Evolutionary conservation across 2,797 vertebrate species (phyloP).

Genomic region (Bucorvus abyssinicus): DNA sequence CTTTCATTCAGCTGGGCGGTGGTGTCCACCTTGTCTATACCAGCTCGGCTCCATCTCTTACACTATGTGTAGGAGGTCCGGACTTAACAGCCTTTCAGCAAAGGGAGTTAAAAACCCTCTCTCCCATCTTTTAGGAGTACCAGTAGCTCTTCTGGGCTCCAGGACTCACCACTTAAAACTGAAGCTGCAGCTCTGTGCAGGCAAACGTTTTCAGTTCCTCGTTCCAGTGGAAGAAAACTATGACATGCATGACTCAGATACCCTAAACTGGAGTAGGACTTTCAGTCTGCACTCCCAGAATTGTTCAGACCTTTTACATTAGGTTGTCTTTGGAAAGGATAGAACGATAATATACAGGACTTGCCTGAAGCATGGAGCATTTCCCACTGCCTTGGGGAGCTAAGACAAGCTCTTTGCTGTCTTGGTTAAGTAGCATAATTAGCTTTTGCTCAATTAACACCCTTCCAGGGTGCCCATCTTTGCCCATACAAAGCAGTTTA

Average conservation of each 20-base stretch:
- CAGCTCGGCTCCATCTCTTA: background rate
- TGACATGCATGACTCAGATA: background rate
- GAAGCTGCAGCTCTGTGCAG: background rate
- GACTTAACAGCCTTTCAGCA: background rate
- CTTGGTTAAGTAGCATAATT: background rate
- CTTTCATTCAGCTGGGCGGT: background rate
- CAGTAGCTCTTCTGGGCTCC: background rate
- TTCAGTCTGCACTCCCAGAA: background rate
- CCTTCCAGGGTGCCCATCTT: background rate
- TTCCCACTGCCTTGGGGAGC: background rate
- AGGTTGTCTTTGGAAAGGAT: background rate
- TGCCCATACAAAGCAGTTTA: background rate
- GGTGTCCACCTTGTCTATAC: background rate
- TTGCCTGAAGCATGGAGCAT: background rate
- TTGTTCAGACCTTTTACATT: background rate
- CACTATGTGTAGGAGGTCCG: background rate
- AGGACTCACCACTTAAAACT: background rate
- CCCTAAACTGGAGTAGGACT: background rate
- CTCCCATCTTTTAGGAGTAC: background rate
- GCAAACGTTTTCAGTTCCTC: background rate
- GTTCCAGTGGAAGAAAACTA: background rate
- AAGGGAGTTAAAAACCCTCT: background rate
- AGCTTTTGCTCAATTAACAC: background rate
- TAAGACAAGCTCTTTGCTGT: background rate
- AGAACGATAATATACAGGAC: background rate